Evolutionary conservation across 2,797 vertebrate genomes (phyloP).

Genomic region (Lindbergichthys nudifrons): DNA sequence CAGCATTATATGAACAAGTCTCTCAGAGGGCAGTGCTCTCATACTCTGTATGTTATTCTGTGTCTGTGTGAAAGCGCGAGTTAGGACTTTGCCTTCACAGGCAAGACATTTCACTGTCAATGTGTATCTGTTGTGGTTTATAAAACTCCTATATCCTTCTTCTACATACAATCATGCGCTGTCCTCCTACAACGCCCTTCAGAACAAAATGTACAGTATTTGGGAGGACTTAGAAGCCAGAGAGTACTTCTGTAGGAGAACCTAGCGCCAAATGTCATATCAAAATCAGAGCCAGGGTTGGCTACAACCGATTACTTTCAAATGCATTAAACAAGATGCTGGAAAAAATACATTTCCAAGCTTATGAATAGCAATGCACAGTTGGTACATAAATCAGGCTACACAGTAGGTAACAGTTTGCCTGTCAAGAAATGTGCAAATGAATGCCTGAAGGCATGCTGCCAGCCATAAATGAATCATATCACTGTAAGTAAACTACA

Average conservation of each 20-base stretch:
- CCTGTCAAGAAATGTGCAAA: conserved; percentile 39
- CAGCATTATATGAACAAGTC: conserved; percentile 43
- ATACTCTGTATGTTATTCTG: conserved; percentile 12
- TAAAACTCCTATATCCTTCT: background rate
- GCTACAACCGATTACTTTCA: conserved; percentile 16
- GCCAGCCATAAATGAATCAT: conserved; percentile 33
- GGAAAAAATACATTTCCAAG: conserved; percentile 15
- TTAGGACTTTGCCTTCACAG: conserved; percentile 21
- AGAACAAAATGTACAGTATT: conserved; percentile 33
- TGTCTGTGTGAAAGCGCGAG: background rate
- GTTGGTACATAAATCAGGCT: conserved; percentile 47
- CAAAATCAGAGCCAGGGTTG: conserved; percentile 1
- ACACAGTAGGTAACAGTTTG: conserved; percentile 26
- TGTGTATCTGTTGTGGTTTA: conserved; percentile 20
- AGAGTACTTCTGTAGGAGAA: conserved; percentile 18
- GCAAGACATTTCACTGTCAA: conserved; percentile 40
- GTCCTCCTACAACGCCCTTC: background rate
- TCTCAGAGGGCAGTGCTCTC: conserved; percentile 20
- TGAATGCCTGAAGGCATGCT: conserved; percentile 10
- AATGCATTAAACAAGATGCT: conserved; percentile 5
- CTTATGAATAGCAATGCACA: background rate
- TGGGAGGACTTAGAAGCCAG: conserved; percentile 10
- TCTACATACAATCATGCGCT: background rate
- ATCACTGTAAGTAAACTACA: conserved; percentile 48
- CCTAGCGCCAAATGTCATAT: conserved; percentile 6